phyloP scores from a whole-genome alignment of 2,797 vertebrate species.

The Pterois miles region DNA sequence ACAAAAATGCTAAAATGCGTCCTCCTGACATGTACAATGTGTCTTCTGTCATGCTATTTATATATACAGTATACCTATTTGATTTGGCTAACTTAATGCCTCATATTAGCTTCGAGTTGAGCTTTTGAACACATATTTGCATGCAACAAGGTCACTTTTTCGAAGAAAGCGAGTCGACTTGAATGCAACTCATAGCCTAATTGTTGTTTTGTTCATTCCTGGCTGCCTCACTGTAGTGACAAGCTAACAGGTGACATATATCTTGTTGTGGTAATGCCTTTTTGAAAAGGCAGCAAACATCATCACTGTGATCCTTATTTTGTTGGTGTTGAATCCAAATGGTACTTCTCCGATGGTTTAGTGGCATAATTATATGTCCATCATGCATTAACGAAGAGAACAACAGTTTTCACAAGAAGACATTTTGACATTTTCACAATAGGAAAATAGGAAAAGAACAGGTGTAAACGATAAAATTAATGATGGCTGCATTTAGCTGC shows the following conservation, averaged over 20 bases:
- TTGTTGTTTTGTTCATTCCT: neutral
- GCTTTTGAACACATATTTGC: neutral
- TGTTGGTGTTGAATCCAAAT: neutral
- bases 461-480: slow-evolving; percentile 1
- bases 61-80: neutral
- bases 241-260: neutral
- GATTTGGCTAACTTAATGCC: neutral
- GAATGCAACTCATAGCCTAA: neutral
- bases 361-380: neutral
- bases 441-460: neutral
- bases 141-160: neutral
- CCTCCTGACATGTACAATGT: too few species aligned
- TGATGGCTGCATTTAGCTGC: slow-evolving; percentile 3
- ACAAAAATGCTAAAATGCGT: too few species aligned
- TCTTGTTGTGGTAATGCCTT: neutral
- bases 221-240: neutral
- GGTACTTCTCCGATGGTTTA: neutral
- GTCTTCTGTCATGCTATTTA: too few species aligned
- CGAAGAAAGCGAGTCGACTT: accelerated
- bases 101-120: neutral
- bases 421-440: slow-evolving; percentile 1
- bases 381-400: neutral
- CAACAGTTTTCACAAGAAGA: neutral
- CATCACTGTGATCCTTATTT: too few species aligned
- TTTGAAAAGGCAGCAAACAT: neutral